Conservation (phyloP, 2,797 vertebrate genomes). For the Parambassis ranga region DNA sequence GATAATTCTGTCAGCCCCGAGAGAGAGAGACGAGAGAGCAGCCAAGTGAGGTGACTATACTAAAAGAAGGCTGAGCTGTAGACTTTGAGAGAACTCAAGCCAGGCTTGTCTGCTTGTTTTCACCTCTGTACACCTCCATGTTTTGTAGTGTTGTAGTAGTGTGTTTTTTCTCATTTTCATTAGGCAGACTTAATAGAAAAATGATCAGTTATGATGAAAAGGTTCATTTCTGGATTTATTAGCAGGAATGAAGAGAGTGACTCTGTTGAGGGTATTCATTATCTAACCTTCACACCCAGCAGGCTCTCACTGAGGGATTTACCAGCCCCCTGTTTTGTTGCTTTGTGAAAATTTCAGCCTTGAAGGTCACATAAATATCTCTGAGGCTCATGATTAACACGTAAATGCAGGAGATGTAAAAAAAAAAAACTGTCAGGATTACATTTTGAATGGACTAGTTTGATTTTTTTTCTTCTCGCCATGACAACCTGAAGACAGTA, state of each 20-base stretch:
- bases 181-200: not conserved
- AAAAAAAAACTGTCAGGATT: constrained; percentile 6
- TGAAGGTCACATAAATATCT: constrained; percentile 65
- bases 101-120: constrained; percentile 42
- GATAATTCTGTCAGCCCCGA: constrained; percentile 94
- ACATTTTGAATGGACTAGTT: constrained; percentile 9
- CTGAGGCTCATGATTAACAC: constrained; percentile 40
- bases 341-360: constrained; percentile 50
- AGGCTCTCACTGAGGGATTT: constrained; percentile 59
- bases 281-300: constrained; percentile 69
- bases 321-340: constrained; percentile 52
- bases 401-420: constrained; percentile 42
- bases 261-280: constrained; percentile 46
- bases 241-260: constrained; percentile 30
- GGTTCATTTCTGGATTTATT: constrained; percentile 33
- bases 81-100: constrained; percentile 55
- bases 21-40: constrained; percentile 75
- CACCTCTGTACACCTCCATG: constrained; percentile 26
- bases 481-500: constrained; percentile 59
- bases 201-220: constrained; percentile 23
- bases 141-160: too few relatives aligned
- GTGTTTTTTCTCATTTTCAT: constrained; percentile 15
- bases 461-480: constrained; percentile 22
- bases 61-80: constrained; percentile 87
- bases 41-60: constrained; percentile 85